phyloP scores from a whole-genome alignment of 1,140 invertebrate genomes.

The Cydia amplana region DNA sequence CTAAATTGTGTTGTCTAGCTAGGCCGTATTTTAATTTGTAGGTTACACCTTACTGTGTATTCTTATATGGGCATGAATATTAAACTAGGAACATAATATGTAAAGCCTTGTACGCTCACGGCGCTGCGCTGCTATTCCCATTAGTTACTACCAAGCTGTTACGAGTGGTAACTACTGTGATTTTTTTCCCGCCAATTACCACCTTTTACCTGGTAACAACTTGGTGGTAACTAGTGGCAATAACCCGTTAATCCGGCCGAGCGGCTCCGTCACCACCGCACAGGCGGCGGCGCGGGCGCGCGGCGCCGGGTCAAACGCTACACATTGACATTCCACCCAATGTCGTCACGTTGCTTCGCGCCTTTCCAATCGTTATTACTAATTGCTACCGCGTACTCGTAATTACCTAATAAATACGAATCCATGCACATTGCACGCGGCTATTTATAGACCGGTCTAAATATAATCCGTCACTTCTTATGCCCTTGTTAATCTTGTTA shows the following conservation, averaged over 20 bases:
- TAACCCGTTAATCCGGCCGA: slow-evolving; percentile 35
- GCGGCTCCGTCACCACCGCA: slow-evolving; percentile 43
- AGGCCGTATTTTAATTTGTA: not conserved
- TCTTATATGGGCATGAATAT: not conserved
- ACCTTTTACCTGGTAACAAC: no score
- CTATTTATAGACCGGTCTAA: slow-evolving; percentile 5
- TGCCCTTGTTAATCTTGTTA: not conserved
- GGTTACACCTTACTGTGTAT: not conserved
- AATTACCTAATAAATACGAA: slow-evolving; percentile 1
- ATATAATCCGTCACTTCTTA: not conserved
- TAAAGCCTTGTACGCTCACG: slow-evolving; percentile 9
- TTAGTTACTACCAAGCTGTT: no score
- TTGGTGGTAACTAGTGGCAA: no score
- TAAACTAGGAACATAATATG: not conserved
- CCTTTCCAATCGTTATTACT: slow-evolving; percentile 24
- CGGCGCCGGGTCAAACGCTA: slow-evolving; percentile 42
- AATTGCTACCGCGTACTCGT: slow-evolving; percentile 26
- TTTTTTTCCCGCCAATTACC: no score
- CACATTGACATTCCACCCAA: slow-evolving; percentile 47
- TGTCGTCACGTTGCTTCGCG: slow-evolving; percentile 38
- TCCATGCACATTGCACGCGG: slow-evolving; percentile 14
- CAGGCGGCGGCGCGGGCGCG: slow-evolving; percentile 46
- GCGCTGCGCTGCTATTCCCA: not conserved
- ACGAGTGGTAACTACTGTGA: no score
- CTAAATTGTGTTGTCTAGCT: not conserved